phyloP scores from a whole-genome alignment of 2,113 vertebrate species.

The Sula dactylatra region DNA sequence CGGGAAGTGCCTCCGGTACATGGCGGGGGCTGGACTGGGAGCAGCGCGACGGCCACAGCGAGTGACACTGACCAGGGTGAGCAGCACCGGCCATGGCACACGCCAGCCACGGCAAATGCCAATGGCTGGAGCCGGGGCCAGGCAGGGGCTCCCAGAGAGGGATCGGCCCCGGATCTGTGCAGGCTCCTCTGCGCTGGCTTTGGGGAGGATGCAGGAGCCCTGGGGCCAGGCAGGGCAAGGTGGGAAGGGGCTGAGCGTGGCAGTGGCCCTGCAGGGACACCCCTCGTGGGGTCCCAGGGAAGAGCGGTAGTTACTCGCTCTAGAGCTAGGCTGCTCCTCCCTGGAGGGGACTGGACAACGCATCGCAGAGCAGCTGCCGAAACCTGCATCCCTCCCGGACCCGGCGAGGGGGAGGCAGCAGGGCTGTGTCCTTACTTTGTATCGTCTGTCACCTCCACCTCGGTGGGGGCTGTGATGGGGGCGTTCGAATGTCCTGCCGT shows the following conservation, averaged over 20 bases:
- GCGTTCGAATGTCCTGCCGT: slow-evolving; percentile 96
- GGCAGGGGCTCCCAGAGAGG: neutral
- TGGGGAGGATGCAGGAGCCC: neutral
- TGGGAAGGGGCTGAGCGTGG: neutral
- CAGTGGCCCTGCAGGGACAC: neutral
- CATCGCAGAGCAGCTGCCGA: rapidly evolving
- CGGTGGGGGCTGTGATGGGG: slow-evolving; percentile 93
- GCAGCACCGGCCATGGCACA: rapidly evolving
- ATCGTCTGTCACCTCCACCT: slow-evolving; percentile 95
- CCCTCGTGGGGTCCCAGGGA: rapidly evolving
- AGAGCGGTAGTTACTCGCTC: neutral
- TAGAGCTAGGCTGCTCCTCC: neutral
- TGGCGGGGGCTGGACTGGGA: neutral
- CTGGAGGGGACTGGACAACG: rapidly evolving
- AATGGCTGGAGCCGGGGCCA: neutral
- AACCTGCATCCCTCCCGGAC: rapidly evolving
- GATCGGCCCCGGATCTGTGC: rapidly evolving
- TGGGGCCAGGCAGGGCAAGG: rapidly evolving
- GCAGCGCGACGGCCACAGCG: rapidly evolving
- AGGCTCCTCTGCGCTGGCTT: rapidly evolving
- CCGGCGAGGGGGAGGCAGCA: rapidly evolving
- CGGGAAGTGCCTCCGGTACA: rapidly evolving
- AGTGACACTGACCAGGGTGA: neutral
- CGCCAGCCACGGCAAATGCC: rapidly evolving
- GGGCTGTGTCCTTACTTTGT: slow-evolving; percentile 84